phyloP scores from a whole-genome alignment of 2,888 invertebrate genomes.

The Opisthograptis luteolata region DNA sequence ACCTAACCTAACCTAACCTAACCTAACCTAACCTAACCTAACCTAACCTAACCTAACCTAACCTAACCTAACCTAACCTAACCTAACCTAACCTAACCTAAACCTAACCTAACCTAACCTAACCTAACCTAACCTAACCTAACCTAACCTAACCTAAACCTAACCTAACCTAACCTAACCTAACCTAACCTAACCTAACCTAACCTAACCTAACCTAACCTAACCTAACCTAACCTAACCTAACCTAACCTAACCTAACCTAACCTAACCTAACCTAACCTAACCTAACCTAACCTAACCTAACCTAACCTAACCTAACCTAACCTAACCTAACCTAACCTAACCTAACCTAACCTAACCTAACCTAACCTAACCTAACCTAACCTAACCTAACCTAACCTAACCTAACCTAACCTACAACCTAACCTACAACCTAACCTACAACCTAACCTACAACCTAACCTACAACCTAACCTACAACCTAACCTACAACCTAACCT shows the following conservation, averaged over 20 bases:
- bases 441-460: slow-evolving; percentile 20
- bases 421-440: slow-evolving; percentile 16
- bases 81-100: slow-evolving; percentile 35
- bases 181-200: slow-evolving; percentile 33
- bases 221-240: slow-evolving; percentile 34
- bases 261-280: slow-evolving; percentile 27
- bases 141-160: no score
- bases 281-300: slow-evolving; percentile 34
- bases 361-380: slow-evolving; percentile 32
- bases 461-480: slow-evolving; percentile 23
- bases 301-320: slow-evolving; percentile 34
- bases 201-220: slow-evolving; percentile 34
- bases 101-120: no score
- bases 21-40: slow-evolving; percentile 35
- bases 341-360: slow-evolving; percentile 27
- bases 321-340: slow-evolving; percentile 25
- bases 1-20: slow-evolving; percentile 36
- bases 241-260: slow-evolving; percentile 28
- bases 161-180: slow-evolving; percentile 34
- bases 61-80: slow-evolving; percentile 26
- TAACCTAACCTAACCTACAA: slow-evolving; percentile 26
- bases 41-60: slow-evolving; percentile 30
- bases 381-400: slow-evolving; percentile 32
- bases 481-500: slow-evolving; percentile 22
- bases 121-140: slow-evolving; percentile 33